Base-by-base conservation (phyloP, 2,888 invertebrate species). In the Chalcis sispes region DNA sequence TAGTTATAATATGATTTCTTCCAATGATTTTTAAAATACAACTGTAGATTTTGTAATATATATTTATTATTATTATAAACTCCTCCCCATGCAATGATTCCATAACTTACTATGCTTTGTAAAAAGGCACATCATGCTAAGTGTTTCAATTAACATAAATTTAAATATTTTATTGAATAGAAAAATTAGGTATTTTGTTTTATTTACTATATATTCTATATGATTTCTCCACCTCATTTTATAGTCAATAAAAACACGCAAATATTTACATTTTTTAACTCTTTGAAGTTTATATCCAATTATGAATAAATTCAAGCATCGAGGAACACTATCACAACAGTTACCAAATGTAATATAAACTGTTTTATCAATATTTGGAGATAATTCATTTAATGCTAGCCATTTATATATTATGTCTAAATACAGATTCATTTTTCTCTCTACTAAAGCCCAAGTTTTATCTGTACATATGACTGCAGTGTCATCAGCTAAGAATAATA, bases 401-500 rank as follows among this genome's bases (percentile, higher is more conserved):
- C 59, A 71, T 4, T 23, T 54, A 18, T 5, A 29, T 18, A 71
- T 29, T 25, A 2, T 25, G 7, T 32, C 23, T 20, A 65, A 50
- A 27, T 64, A 23, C 1, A 48, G 42, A 64, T 71, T 69, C 64
- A 62, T 65, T 15, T 20, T 64, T 3, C 1, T 10, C 32, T 50
- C 25, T 2, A 48, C 27, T 18, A 59, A 42, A 10, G 50, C 10
- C 77, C 70, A 77, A 1, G 59, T 42, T 25, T 29, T n/a, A 29
- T 36, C 54, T 20, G 15, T 18, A 5, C 27, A 8, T 29, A 66
- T n/a, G 32, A 74, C 8, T 10, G 13, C 69, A 8, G 74, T 77
- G 25, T 77, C 74, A 48, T 77, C 77, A 13, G 77, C 77, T 25
- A 46, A 62, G 10, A 20, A 7, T 65, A 52, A 67, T 15, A 32